These are phyloP conservation scores for Peromyscus eremicus DNA, from an alignment of 2,797 vertebrate species.

Conservation along the genomic window DNA sequence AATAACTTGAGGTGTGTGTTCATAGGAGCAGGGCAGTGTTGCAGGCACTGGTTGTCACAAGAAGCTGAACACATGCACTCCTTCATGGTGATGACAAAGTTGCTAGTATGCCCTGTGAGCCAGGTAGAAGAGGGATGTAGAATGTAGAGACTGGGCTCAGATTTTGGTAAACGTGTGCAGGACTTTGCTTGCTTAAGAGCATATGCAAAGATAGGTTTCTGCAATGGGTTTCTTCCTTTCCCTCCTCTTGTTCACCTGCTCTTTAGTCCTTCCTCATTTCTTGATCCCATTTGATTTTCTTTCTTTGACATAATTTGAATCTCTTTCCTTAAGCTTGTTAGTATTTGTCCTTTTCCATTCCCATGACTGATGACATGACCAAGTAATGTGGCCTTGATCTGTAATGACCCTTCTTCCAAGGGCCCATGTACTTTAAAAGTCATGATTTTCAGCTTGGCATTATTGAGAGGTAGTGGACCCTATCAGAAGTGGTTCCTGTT, in stretches of 20 bases:
- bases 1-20: conserved; percentile 70
- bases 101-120: background rate
- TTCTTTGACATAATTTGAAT: background rate
- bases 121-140: background rate
- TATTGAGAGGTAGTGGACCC: background rate
- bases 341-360: background rate
- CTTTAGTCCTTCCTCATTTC: no score
- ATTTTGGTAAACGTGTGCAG: background rate
- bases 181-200: background rate
- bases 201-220: background rate
- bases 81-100: background rate
- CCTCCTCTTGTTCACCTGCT: rapidly evolving
- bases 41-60: no score
- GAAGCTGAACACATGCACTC: rapidly evolving
- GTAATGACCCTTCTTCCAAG: background rate
- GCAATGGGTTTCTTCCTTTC: background rate
- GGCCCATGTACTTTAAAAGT: background rate
- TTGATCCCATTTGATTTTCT: background rate
- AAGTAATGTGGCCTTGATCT: background rate
- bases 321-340: background rate
- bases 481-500: background rate
- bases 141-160: background rate
- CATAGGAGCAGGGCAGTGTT: background rate
- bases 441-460: background rate
- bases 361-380: background rate